Evolutionary conservation across 2,888 invertebrate species (phyloP).

Genomic region (Rhagium mordax): DNA sequence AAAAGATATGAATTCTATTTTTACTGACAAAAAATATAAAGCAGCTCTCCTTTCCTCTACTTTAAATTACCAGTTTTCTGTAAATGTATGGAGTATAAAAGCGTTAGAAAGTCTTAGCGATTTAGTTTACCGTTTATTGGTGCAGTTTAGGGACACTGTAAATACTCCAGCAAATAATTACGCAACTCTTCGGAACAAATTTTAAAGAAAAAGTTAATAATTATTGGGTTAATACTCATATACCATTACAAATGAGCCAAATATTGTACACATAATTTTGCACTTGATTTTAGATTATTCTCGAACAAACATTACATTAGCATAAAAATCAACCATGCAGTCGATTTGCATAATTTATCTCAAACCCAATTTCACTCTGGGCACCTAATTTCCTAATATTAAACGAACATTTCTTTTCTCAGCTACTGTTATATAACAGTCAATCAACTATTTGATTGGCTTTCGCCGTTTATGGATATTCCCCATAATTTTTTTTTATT

Average conservation of each 20-base stretch:
- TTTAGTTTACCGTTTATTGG: too few species aligned
- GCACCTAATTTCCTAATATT: neutral
- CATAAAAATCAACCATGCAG: neutral
- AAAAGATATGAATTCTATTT: too few species aligned
- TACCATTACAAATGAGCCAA: neutral
- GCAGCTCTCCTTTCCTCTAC: too few species aligned
- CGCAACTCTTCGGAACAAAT: too few species aligned
- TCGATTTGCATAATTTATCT: neutral
- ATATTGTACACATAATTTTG: neutral
- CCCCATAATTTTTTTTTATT: neutral
- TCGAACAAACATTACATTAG: neutral
- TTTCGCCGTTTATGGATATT: neutral
- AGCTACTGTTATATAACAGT: neutral
- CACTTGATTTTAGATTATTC: neutral
- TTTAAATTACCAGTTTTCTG: too few species aligned
- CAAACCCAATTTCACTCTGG: neutral
- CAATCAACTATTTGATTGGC: neutral
- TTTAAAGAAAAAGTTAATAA: neutral
- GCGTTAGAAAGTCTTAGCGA: too few species aligned
- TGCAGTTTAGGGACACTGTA: too few species aligned
- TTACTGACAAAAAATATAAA: too few species aligned
- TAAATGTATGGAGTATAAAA: too few species aligned
- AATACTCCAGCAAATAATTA: neutral
- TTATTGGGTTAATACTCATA: neutral
- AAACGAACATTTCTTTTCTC: neutral